Evolutionary conservation across 2,113 vertebrate genomes (phyloP).

Genomic region (Galbula dea): DNA sequence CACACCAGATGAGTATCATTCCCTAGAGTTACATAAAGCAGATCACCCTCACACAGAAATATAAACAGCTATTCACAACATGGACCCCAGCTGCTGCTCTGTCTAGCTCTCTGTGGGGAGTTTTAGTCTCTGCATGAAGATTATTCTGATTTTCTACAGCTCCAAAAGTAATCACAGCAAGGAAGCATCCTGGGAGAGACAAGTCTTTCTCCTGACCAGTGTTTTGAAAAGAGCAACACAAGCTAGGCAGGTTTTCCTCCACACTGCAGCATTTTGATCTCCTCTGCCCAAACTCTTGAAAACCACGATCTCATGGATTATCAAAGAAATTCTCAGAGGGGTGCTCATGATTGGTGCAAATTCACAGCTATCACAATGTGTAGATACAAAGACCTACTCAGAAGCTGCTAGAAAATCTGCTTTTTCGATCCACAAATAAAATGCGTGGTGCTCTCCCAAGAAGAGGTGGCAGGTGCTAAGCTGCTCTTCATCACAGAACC

Average conservation of each 20-base stretch:
- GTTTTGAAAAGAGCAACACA: neutral
- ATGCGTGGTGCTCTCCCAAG: neutral
- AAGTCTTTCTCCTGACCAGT: neutral
- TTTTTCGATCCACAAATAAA: neutral
- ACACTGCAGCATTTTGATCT: neutral
- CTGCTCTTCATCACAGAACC: neutral
- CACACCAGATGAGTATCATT: neutral
- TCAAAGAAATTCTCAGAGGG: neutral
- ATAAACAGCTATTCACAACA: neutral
- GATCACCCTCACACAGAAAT: neutral
- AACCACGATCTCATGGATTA: neutral
- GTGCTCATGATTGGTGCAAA: neutral
- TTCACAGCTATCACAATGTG: fast-evolving
- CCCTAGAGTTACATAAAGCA: neutral
- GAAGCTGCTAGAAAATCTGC: neutral
- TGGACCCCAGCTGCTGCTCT: neutral
- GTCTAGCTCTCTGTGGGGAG: neutral
- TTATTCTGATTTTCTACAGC: neutral
- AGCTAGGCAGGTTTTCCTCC: neutral
- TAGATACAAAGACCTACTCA: neutral
- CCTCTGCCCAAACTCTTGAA: neutral
- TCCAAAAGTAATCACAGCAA: neutral
- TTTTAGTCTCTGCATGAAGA: neutral
- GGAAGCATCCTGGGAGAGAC: neutral
- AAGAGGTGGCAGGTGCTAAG: neutral